Base-by-base conservation (phyloP, 2,888 invertebrate genomes). In the Platycheirus rosarum region DNA sequence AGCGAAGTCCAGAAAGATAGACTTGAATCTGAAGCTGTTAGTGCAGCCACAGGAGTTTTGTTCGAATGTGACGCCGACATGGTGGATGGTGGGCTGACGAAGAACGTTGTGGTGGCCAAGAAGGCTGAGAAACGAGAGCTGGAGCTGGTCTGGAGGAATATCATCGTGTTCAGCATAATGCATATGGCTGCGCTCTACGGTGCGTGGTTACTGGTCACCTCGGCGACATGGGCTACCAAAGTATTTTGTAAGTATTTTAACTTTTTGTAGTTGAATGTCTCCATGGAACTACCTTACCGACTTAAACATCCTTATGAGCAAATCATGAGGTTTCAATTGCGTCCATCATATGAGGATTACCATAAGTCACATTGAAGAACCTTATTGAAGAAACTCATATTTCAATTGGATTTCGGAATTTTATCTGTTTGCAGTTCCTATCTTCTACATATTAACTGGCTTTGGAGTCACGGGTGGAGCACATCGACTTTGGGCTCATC, bases 381-480 rank as follows among this genome's bases (percentile, higher is more conserved):
- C n/a, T n/a, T n/a, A n/a, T n/a, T n/a, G n/a, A n/a, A n/a, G n/a
- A n/a, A n/a, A n/a, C n/a, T n/a, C n/a, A n/a, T n/a, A n/a, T n/a
- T n/a, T n/a, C n/a, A n/a, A n/a, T n/a, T n/a, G n/a, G n/a, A n/a
- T n/a, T n/a, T n/a, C n/a, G n/a, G n/a, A n/a, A n/a, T n/a, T n/a
- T n/a, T n/a, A n/a, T n/a, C n/a, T n/a, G n/a, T n/a, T n/a, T n/a
- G n/a, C n/a, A n/a, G n/a, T n/a, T n/a, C n/a, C n/a, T n/a, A n/a
- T n/a, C n/a, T n/a, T n/a, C n/a, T n/a, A n/a, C n/a, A n/a, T n/a
- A n/a, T n/a, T n/a, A n/a, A n/a, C n/a, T n/a, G n/a, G n/a, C n/a
- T n/a, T 23, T 23, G 98, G 98, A 16, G 96, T 98, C 84, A 98
- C 98, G 5, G 98, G 97, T 6, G 98, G 98, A 20, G 97, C 96